phyloP scores from a whole-genome alignment of 2,113 vertebrate genomes.

The Gallinago paraguaiae region DNA sequence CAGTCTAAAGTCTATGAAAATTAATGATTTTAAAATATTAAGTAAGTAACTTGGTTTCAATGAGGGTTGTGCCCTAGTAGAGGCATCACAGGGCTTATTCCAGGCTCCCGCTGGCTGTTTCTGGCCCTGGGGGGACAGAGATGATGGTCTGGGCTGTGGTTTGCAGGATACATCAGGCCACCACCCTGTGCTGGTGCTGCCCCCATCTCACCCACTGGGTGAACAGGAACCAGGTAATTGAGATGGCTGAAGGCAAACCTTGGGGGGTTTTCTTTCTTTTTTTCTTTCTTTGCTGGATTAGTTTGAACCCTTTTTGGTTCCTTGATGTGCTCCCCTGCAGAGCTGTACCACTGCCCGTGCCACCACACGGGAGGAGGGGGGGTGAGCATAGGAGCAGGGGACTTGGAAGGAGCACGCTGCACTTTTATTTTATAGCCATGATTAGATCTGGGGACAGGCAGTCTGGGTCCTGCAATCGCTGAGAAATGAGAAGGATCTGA shows the following conservation, averaged over 20 bases:
- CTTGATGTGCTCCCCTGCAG: neutral
- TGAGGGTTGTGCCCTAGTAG: neutral
- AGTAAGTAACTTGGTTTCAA: neutral
- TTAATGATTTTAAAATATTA: neutral
- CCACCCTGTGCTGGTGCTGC: neutral
- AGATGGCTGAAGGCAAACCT: neutral
- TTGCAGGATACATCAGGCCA: neutral
- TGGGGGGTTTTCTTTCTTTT: no score
- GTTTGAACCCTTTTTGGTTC: neutral
- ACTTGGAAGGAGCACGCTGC: neutral
- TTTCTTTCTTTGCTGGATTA: neutral
- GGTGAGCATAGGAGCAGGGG: neutral
- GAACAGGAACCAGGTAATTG: neutral
- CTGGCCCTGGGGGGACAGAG: accelerated
- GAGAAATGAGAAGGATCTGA: neutral
- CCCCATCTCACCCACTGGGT: accelerated
- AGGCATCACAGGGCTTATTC: neutral
- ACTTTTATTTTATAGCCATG: neutral
- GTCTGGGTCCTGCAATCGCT: accelerated
- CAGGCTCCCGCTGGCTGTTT: neutral
- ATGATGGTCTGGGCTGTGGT: neutral
- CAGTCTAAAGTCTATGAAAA: neutral
- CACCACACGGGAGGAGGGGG: neutral
- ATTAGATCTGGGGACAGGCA: neutral
- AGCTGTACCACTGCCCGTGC: neutral